Conservation (phyloP, 2,113 vertebrate genomes). For the Phyllostomus discolor region DNA sequence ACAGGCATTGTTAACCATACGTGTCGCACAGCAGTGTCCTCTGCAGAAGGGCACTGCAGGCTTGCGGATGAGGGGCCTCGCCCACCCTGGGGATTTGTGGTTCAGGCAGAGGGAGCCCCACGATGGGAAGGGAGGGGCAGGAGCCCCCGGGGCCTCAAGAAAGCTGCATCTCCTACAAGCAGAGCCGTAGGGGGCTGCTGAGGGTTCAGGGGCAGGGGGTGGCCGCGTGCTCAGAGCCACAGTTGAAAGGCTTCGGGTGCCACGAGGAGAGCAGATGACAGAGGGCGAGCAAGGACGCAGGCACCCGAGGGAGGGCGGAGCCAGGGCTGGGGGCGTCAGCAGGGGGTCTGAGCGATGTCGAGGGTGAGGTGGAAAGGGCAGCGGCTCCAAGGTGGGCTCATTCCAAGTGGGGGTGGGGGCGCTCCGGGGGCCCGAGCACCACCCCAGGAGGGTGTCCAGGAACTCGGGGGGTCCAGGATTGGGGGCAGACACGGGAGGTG, state of each 20-base stretch:
- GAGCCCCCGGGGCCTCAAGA: neutral
- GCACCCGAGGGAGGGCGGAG: neutral
- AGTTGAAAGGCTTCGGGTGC: neutral
- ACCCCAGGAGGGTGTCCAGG: neutral
- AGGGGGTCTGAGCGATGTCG: neutral
- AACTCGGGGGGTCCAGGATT: neutral
- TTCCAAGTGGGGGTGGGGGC: neutral
- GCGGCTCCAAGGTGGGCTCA: neutral
- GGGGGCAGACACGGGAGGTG: neutral
- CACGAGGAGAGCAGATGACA: neutral
- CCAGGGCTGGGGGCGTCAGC: neutral
- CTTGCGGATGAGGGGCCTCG: neutral
- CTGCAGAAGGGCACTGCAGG: neutral
- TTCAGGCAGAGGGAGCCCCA: neutral
- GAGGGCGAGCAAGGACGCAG: neutral
- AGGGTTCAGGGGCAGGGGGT: neutral
- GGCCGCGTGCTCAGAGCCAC: neutral
- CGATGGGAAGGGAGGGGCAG: neutral
- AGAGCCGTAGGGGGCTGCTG: neutral
- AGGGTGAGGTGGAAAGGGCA: neutral
- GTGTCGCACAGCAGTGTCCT: neutral
- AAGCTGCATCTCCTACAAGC: neutral
- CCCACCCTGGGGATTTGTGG: neutral
- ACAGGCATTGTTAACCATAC: neutral
- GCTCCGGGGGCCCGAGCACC: neutral